These are phyloP conservation scores for Nephrocerus scutellatus DNA, from an alignment of 2,888 invertebrate species.

Conservation along the genomic window DNA sequence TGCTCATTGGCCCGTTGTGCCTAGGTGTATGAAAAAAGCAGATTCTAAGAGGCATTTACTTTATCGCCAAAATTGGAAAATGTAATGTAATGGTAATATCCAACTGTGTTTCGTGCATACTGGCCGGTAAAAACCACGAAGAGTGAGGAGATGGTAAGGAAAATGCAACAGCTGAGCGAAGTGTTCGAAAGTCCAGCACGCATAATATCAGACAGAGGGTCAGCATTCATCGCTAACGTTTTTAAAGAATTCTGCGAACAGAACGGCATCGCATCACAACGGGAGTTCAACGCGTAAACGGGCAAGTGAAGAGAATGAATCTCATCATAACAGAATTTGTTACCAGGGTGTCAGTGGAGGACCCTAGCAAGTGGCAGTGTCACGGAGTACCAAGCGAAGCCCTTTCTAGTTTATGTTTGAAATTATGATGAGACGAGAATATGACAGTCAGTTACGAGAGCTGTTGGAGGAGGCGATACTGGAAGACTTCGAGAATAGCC, in stretches of 20 bases:
- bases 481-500: no score
- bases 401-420: no score
- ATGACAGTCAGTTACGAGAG: no score
- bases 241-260: constrained; percentile 1
- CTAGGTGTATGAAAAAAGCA: constrained; percentile 1
- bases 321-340: constrained; percentile 16
- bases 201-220: neutral
- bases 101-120: constrained; percentile 2
- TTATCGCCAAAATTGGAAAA: neutral
- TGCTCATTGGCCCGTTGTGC: neutral
- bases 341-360: neutral
- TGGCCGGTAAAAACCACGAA: no score
- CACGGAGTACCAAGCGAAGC: no score
- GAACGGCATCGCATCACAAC: neutral
- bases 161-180: neutral
- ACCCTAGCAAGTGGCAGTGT: constrained; percentile 3
- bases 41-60: no score
- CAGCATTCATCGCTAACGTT: no score
- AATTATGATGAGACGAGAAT: no score
- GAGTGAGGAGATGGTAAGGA: neutral
- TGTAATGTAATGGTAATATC: neutral
- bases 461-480: no score
- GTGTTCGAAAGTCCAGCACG: constrained; percentile 1
- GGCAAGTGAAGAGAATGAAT: constrained; percentile 35
- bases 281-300: no score